Evolutionary conservation across 2,113 vertebrate species (phyloP), one percentile per base, ranked within the genome.

Genomic region (Salminus brasiliensis): DNA sequence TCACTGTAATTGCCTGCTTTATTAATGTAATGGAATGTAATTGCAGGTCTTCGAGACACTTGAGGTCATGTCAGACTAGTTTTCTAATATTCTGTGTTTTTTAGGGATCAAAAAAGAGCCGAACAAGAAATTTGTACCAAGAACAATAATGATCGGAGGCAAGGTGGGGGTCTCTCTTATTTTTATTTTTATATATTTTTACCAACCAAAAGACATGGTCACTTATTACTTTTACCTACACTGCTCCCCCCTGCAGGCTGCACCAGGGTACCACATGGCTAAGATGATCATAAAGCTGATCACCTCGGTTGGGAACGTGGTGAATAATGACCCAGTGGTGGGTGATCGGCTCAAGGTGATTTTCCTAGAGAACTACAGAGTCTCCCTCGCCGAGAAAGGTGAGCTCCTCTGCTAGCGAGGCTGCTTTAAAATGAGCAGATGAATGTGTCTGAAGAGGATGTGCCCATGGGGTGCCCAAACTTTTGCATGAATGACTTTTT

Each of bases 241-340:
- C 63, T 60, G 63, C 68, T 63, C 72, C 29, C 69, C 72, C 29
- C 82, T 78, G 87, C 85, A 96, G 96, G 96, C 96, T 0, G 96
- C 96, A 15, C 95, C 95, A 2, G 96, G 96, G 16, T 96, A 97
- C 84, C 95, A 97, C 87, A 95, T 96, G 95, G 96, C 96, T 34
- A 97, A 96, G 89, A 93, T 94, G 93, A 97, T 96, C 85, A 96
- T 97, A 84, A 96, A 95, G 81, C 89, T 97, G 82, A 93, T 97
- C 88, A 97, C 94, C 0, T 93, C 95, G 1, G 84, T 96, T 0
- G 93, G 92, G 0, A 90, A 94, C 3, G 89, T 96, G 10, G 76
- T 97, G 85, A 97, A 97, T 88, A 93, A 93, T 0, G 94, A 97
- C 81, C 95, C 94, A 0, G 81, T 93, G 0, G 92, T 96, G 77